A percentile compares a stretch with the other conserved stretches of the same genome.
Conservation (phyloP, 2,797 vertebrate species). For the Falco peregrinus region DNA sequence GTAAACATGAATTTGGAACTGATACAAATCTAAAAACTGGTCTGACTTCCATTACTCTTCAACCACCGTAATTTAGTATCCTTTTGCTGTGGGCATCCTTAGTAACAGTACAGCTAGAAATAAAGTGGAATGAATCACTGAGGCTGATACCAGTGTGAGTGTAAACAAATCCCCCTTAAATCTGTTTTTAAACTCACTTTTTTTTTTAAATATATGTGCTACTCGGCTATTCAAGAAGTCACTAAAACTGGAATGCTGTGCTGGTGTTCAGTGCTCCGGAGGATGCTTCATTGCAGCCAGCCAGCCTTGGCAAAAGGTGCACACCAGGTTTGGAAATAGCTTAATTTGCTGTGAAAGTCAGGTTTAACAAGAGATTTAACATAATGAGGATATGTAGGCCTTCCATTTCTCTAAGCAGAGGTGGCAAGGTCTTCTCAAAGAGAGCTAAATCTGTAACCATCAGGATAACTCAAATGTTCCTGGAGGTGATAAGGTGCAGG, state of each 20-base stretch:
- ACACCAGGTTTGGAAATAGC: rapidly evolving
- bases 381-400: rapidly evolving
- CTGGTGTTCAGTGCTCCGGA: neutral
- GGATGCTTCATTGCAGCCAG: no score
- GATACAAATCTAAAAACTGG: rapidly evolving
- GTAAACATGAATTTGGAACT: neutral
- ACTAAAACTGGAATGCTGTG: rapidly evolving
- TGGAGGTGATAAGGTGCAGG: no score
- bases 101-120: neutral
- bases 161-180: neutral
- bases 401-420: neutral
- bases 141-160: neutral
- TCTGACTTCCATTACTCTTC: neutral
- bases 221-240: neutral
- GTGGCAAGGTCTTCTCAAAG: neutral
- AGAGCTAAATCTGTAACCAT: neutral
- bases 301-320: neutral
- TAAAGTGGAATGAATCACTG: neutral
- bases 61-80: rapidly evolving
- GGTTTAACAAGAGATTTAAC: neutral
- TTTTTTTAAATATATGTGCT: neutral
- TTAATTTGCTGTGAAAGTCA: neutral
- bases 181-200: neutral
- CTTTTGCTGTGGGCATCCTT: neutral
- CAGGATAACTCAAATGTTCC: rapidly evolving